These are phyloP conservation scores for Sorex fumeus DNA, from an alignment of 2,113 vertebrate genomes.

Conservation along the genomic window DNA sequence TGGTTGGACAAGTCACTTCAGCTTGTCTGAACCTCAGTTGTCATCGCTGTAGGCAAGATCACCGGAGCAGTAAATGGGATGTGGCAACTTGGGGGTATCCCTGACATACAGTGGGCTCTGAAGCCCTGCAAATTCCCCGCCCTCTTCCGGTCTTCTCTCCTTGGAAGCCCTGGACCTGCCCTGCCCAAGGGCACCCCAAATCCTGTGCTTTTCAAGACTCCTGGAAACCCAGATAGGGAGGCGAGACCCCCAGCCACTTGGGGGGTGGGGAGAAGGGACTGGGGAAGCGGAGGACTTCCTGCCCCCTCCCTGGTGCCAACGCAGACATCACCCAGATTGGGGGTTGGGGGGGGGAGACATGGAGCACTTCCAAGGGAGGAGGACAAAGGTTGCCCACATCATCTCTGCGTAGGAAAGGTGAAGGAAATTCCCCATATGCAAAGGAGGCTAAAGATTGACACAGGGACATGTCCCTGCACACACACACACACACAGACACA, in stretches of 20 bases:
- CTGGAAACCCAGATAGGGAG: too few species aligned
- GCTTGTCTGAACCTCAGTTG: neutral
- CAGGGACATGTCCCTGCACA: neutral
- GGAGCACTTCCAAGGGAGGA: neutral
- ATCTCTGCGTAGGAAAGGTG: neutral
- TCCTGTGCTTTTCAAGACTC: neutral
- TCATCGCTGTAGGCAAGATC: neutral
- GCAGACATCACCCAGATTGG: neutral
- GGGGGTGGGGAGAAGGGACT: too few species aligned
- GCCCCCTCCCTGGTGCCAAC: neutral
- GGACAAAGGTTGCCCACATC: neutral
- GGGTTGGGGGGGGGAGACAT: neutral
- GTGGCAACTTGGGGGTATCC: neutral
- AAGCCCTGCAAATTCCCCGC: neutral
- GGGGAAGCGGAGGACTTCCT: neutral
- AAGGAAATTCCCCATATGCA: neutral
- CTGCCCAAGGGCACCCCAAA: too few species aligned
- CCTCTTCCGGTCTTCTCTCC: too few species aligned
- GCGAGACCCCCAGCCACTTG: too few species aligned
- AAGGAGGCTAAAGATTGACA: slow-evolving; percentile 48
- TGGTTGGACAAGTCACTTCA: neutral
- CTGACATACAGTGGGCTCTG: neutral
- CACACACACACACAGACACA: too few species aligned
- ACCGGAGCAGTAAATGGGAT: neutral
- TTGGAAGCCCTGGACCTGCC: neutral